Conservation (phyloP, 2,797 vertebrate species). For the Taenioides sp. region DNA sequence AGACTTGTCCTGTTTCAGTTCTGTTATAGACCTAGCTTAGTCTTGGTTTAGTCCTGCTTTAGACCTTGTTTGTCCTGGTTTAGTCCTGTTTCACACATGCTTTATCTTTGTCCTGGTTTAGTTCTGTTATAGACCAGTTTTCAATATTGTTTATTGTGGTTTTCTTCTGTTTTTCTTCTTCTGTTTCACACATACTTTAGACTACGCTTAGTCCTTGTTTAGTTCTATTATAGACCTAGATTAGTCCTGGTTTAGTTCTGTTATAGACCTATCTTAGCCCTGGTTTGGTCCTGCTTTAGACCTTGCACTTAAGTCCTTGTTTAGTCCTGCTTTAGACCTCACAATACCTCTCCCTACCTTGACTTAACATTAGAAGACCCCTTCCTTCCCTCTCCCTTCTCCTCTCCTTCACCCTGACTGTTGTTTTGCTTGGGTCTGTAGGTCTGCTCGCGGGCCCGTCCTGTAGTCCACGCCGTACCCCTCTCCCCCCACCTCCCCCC, state of each 20-base stretch:
- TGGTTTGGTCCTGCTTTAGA: background rate
- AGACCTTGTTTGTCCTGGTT: too few species aligned
- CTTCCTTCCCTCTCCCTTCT: too few species aligned
- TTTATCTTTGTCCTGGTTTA: too few species aligned
- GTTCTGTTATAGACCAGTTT: too few species aligned
- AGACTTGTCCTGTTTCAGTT: background rate
- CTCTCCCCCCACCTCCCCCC: background rate
- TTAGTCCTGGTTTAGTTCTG: background rate
- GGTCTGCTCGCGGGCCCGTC: constrained; percentile 66
- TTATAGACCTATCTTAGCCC: background rate
- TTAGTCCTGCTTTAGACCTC: background rate
- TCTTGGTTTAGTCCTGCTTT: too few species aligned
- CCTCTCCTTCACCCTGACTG: constrained; percentile 11
- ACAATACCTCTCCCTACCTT: background rate
- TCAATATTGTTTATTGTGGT: too few species aligned
- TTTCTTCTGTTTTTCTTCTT: too few species aligned
- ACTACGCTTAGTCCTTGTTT: background rate
- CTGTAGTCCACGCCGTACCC: constrained; percentile 70
- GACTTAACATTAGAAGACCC: background rate
- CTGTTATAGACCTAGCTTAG: background rate
- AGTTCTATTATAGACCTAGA: background rate
- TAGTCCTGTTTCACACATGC: too few species aligned
- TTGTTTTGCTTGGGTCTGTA: constrained; percentile 56
- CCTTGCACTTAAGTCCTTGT: background rate
- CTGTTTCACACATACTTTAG: too few species aligned